Conservation (phyloP, 2,113 vertebrate genomes). For the Cephalopterus ornatus region DNA sequence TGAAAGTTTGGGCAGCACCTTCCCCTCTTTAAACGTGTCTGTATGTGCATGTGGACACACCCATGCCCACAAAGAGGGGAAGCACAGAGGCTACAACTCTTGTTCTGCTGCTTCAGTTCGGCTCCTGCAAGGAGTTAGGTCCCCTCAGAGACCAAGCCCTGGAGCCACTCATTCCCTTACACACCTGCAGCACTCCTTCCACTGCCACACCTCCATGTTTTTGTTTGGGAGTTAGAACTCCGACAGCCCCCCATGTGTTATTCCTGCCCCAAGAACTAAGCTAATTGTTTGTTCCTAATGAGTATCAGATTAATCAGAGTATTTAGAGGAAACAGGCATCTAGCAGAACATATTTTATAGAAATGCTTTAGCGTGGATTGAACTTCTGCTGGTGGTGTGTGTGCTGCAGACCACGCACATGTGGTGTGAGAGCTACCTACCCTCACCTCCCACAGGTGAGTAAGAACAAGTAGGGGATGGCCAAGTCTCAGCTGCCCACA, state of each 20-base stretch:
- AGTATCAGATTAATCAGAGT: not conserved
- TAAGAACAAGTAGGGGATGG: not conserved
- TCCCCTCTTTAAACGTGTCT: not conserved
- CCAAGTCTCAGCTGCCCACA: not conserved
- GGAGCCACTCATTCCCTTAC: not conserved
- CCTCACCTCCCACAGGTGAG: accelerated
- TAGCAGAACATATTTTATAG: not conserved
- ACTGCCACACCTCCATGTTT: not conserved
- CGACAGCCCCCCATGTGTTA: not conserved
- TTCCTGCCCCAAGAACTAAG: not conserved
- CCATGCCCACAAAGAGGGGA: not conserved
- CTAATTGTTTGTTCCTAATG: not conserved
- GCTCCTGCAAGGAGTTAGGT: not conserved
- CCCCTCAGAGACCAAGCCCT: not conserved
- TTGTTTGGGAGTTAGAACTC: not conserved
- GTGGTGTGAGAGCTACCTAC: not conserved
- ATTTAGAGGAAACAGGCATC: not conserved
- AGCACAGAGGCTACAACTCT: not conserved
- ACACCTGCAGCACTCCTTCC: not conserved
- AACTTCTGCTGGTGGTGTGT: not conserved
- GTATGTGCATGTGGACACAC: not conserved
- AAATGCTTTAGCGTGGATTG: not conserved
- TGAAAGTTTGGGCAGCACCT: not conserved
- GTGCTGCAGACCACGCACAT: not conserved
- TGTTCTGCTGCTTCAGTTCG: not conserved